Conservation (phyloP, 1,140 invertebrate species). For the Aphis gossypii region DNA sequence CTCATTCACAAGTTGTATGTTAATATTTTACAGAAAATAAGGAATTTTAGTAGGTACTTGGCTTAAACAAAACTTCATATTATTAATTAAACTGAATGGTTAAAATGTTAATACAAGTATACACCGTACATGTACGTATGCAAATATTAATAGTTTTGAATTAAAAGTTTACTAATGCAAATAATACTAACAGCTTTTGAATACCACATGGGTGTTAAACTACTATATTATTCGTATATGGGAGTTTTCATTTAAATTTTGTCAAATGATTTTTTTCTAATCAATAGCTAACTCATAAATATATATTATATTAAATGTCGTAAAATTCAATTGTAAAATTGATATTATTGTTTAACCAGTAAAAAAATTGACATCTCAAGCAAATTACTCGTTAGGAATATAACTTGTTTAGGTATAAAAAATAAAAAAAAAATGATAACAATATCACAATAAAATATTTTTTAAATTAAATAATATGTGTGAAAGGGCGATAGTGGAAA, state of each 20-base stretch:
- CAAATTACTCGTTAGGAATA: background rate
- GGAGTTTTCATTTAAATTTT: background rate
- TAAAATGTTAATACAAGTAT: background rate
- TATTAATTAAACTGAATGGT: conserved; percentile 4
- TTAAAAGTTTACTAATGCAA: background rate
- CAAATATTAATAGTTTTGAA: background rate
- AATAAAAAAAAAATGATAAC: background rate
- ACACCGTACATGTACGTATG: background rate
- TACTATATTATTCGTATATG: background rate
- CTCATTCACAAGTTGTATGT: background rate
- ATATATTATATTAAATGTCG: no score
- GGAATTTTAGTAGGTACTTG: background rate
- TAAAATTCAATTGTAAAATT: background rate
- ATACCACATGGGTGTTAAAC: background rate
- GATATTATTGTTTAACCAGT: background rate
- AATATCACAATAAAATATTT: background rate
- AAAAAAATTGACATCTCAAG: background rate
- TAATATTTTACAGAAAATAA: conserved; percentile 19
- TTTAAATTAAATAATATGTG: background rate
- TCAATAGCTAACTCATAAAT: background rate
- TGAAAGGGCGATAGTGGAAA: background rate
- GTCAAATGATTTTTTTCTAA: background rate
- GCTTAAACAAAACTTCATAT: conserved; percentile 8
- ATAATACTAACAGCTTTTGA: background rate
- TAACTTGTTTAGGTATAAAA: background rate